Base-by-base conservation (phyloP, 23 tunicate species). In the Ascidia mentula region DNA sequence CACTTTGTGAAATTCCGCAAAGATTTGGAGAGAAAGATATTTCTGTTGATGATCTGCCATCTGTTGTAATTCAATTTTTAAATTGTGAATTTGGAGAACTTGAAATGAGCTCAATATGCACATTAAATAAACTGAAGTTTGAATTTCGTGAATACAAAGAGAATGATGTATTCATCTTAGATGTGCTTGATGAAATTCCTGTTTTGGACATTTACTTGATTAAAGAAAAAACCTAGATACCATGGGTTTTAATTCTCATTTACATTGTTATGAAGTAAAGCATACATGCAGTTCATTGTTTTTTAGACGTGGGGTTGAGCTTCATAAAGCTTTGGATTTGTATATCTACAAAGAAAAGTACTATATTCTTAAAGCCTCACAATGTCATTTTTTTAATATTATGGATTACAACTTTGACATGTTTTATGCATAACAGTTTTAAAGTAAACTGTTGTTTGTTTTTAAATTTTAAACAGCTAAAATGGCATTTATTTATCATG, bases 401-500 rank as follows among this genome's bases (percentile, higher is more conserved):
- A n/a, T n/a, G n/a, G n/a, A n/a, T n/a, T n/a, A n/a, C n/a, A n/a
- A n/a, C n/a, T n/a, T n/a, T n/a, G n/a, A n/a, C n/a, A n/a, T n/a
- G n/a, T n/a, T n/a, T n/a, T n/a, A n/a, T n/a, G n/a, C n/a, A n/a
- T n/a, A n/a, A n/a, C n/a, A n/a, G n/a, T n/a, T n/a, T n/a, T n/a
- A n/a, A n/a, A n/a, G n/a, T n/a, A n/a, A n/a, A n/a, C n/a, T n/a
- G n/a, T n/a, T n/a, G n/a, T n/a, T n/a, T n/a, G 13, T 53, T 53
- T 53, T 53, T 53, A 53, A 28, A 3, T 53, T 26, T 9, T 3
- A 5, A 53, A 53, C 22, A 28, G 22, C 24, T 3, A 53, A 53
- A 53, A 53, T 53, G 60, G 60, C 18, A 45, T n/a, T n/a, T n/a
- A n/a, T n/a, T 3, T 71, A 71, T 71, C 74, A 71, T 71, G 37